Percentiles rank a stretch among this genome's conserved stretches.
Conservation (phyloP, 2,888 invertebrate species). For the Diplazon laetatorius region DNA sequence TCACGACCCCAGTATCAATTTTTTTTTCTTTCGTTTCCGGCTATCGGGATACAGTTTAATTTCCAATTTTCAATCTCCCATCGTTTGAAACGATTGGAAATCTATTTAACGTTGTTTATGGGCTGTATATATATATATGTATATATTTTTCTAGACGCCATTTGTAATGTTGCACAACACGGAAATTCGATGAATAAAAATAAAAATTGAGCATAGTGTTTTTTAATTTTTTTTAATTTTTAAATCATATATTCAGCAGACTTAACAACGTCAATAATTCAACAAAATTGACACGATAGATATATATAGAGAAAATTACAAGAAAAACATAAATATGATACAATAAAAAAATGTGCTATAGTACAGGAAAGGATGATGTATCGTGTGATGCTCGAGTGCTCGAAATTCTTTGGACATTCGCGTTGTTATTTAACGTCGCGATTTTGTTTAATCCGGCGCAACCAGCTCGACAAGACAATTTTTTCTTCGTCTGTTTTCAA, state of each 20-base stretch:
- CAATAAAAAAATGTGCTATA: constrained; percentile 32
- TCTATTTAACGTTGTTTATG: too few relatives aligned
- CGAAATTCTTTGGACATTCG: constrained; percentile 56
- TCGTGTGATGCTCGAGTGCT: constrained; percentile 31
- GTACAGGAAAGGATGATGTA: constrained; percentile 33
- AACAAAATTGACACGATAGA: constrained; percentile 15
- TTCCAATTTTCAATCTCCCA: too few relatives aligned
- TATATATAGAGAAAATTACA: constrained; percentile 9
- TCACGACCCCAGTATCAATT: too few relatives aligned
- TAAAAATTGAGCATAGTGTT: not conserved
- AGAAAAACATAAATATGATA: constrained; percentile 28
- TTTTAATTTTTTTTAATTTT: not conserved
- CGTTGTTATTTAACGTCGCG: constrained; percentile 10
- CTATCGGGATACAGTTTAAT: too few relatives aligned
- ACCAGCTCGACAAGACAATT: constrained; percentile 25
- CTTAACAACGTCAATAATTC: constrained; percentile 19
- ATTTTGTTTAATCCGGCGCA: constrained; percentile 14
- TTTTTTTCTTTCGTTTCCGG: too few relatives aligned
- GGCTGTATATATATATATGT: too few relatives aligned
- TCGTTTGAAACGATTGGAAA: not conserved
- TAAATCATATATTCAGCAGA: not conserved
- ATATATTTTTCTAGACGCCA: too few relatives aligned
- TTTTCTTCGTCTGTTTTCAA: not conserved
- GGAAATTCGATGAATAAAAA: not conserved
- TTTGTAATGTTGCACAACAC: not conserved